These are phyloP conservation scores for Chrysopilus asiliformis DNA, from an alignment of 2,888 invertebrate species.

Conservation along the genomic window DNA sequence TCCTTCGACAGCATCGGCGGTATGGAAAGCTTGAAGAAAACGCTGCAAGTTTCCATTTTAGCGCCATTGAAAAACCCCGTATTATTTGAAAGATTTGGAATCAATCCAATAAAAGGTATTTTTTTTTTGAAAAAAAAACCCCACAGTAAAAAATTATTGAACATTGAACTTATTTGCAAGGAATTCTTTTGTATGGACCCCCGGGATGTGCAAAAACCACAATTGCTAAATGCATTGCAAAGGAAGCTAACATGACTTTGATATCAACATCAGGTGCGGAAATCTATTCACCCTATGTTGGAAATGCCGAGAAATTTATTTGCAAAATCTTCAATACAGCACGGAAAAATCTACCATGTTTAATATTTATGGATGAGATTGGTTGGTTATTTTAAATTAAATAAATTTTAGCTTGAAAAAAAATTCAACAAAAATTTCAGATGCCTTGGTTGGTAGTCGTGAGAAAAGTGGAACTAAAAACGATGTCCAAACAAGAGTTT, in stretches of 20 bases:
- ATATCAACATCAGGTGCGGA: slow-evolving; percentile 46
- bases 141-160: slow-evolving; percentile 1
- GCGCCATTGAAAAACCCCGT: slow-evolving; percentile 43
- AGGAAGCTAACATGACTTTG: slow-evolving; percentile 40
- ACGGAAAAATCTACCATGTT: slow-evolving; percentile 43
- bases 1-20: slow-evolving; percentile 43
- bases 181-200: slow-evolving; percentile 48
- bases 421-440: slow-evolving; percentile 20
- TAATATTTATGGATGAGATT: slow-evolving; percentile 52
- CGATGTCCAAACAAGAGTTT: slow-evolving; percentile 43
- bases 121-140: neutral
- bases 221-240: slow-evolving; percentile 44
- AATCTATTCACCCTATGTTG: slow-evolving; percentile 50
- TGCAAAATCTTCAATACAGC: slow-evolving; percentile 45
- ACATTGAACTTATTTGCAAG: slow-evolving; percentile 21
- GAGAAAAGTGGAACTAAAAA: slow-evolving; percentile 20
- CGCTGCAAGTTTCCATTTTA: slow-evolving; percentile 40
- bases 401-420: slow-evolving; percentile 2
- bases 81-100: slow-evolving; percentile 41
- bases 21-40: slow-evolving; percentile 38
- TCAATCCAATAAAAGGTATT: slow-evolving; percentile 41
- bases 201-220: slow-evolving; percentile 55
- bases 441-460: slow-evolving; percentile 39
- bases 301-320: slow-evolving; percentile 47
- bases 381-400: slow-evolving; percentile 25